Conservation (phyloP, 1,140 invertebrate species). For the Apocrypta bakeri region DNA sequence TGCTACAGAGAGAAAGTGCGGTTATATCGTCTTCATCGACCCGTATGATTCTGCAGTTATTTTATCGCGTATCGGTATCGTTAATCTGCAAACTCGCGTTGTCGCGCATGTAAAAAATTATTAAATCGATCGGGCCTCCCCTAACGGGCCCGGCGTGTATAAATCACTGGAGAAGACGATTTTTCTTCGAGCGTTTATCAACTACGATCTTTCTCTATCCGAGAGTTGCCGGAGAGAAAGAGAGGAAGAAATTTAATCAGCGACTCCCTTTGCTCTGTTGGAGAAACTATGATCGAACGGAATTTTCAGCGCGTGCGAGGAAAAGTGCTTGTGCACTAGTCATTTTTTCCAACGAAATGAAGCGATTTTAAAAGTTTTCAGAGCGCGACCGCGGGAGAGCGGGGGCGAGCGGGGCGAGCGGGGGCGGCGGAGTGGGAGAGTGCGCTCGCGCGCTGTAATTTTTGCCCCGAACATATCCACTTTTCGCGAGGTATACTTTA, state of each 20-base stretch:
- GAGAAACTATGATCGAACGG: not conserved
- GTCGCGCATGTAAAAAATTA: not conserved
- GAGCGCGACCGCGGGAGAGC: no score
- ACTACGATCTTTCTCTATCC: no score
- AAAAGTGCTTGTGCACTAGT: not conserved
- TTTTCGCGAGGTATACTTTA: not conserved
- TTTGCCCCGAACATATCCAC: slow-evolving; percentile 6
- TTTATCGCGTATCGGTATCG: not conserved
- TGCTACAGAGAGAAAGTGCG: no score
- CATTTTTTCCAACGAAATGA: not conserved
- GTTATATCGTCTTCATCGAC: not conserved
- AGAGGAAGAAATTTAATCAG: not conserved
- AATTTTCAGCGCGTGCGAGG: not conserved
- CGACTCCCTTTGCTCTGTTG: not conserved
- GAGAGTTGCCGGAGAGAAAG: no score
- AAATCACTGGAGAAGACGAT: not conserved
- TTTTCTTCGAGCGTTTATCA: not conserved
- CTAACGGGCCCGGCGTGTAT: not conserved
- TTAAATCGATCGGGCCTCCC: not conserved
- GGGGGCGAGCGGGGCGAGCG: no score
- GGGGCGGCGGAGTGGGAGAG: not conserved
- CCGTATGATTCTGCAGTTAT: slow-evolving; percentile 1
- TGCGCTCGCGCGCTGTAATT: slow-evolving; percentile 12
- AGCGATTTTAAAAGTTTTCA: slow-evolving; percentile 22
- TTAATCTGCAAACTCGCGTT: not conserved